phyloP scores from a whole-genome alignment of 2,888 invertebrate species.

The Dynastes grantii region DNA sequence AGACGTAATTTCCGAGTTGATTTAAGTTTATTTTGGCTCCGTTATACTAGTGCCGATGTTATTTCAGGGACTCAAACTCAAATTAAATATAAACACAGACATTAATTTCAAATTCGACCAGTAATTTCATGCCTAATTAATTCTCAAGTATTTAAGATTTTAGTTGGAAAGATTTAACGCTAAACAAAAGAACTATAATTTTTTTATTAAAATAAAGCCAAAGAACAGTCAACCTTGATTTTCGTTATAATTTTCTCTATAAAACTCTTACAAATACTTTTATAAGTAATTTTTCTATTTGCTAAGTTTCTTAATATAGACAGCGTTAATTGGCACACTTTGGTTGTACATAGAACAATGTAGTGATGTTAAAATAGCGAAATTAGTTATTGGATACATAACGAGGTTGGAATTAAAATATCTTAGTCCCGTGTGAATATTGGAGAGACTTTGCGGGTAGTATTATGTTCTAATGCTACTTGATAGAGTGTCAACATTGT shows the following conservation, averaged over 20 bases:
- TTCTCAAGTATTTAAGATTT: not conserved
- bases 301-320: too few relatives aligned
- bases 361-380: not conserved
- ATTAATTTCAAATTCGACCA: constrained; percentile 7
- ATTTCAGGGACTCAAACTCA: not conserved
- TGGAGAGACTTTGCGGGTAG: too few relatives aligned
- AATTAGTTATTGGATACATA: not conserved
- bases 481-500: not conserved
- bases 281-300: too few relatives aligned
- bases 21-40: constrained; percentile 4
- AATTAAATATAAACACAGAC: constrained; percentile 10
- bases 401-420: not conserved
- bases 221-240: not conserved
- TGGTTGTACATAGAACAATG: too few relatives aligned
- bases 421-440: too few relatives aligned
- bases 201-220: too few relatives aligned
- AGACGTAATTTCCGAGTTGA: constrained; percentile 11
- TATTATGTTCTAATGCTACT: too few relatives aligned
- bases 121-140: constrained; percentile 16
- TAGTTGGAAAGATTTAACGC: not conserved
- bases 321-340: too few relatives aligned
- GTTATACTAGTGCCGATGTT: constrained; percentile 8
- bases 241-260: not conserved
- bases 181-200: not conserved
- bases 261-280: too few relatives aligned